Evolutionary conservation across 2,888 invertebrate species (phyloP).

Genomic region (Chaetogeoica ovagalla): DNA sequence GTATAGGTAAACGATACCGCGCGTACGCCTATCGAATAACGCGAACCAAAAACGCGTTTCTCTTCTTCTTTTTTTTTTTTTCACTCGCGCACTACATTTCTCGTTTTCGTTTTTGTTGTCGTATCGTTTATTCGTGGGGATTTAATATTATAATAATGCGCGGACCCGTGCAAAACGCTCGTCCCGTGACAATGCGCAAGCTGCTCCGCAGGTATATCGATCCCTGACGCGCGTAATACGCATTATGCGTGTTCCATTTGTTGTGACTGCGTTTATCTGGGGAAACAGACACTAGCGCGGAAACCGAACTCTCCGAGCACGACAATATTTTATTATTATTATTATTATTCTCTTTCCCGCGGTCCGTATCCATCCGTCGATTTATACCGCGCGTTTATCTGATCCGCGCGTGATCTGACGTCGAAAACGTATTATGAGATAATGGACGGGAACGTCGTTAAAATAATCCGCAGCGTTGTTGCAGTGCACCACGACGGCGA

Average conservation of each 20-base stretch:
- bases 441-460: conserved; percentile 33
- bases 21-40: too few species aligned
- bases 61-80: too few species aligned
- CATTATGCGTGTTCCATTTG: too few species aligned
- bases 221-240: neutral
- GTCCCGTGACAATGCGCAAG: neutral
- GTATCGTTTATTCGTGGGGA: neutral
- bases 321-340: neutral
- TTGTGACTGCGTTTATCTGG: too few species aligned
- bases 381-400: conserved; percentile 17
- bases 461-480: conserved; percentile 21
- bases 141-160: neutral
- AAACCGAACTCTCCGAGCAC: neutral
- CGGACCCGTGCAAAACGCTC: neutral
- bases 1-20: too few species aligned
- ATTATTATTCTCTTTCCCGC: neutral
- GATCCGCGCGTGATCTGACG: conserved; percentile 4
- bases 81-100: too few species aligned
- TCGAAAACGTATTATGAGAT: too few species aligned
- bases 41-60: too few species aligned
- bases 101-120: neutral
- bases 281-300: conserved; percentile 6
- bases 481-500: neutral
- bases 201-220: conserved; percentile 3
- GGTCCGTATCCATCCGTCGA: too few species aligned